A percentile compares a stretch with the other conserved stretches of the same genome.
phyloP scores from a whole-genome alignment of 2,797 vertebrate genomes.

The Mus spretus region DNA sequence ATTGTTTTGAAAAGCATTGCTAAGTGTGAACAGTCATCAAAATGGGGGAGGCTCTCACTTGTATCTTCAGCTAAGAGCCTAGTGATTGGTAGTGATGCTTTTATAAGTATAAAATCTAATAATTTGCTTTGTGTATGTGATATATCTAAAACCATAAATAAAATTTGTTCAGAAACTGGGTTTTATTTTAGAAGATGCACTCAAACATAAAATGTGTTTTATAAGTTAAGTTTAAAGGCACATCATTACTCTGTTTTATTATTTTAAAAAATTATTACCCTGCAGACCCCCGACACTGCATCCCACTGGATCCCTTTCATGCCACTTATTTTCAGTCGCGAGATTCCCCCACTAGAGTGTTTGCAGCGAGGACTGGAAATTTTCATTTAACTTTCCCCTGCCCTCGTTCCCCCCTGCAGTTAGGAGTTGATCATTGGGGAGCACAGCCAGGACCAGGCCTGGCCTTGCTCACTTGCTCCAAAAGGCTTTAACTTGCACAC shows the following conservation, averaged over 20 bases:
- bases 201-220: slow-evolving; percentile 70
- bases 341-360: neutral
- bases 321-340: slow-evolving; percentile 3
- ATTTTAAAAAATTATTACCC: slow-evolving; percentile 72
- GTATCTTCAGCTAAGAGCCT: slow-evolving; percentile 51
- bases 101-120: slow-evolving; percentile 64
- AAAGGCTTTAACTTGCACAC: slow-evolving; percentile 84
- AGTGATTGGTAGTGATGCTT: slow-evolving; percentile 66
- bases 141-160: slow-evolving; percentile 26
- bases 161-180: slow-evolving; percentile 72
- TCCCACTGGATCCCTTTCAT: slow-evolving; percentile 22
- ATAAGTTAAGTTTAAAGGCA: slow-evolving; percentile 58
- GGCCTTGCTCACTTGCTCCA: slow-evolving; percentile 71
- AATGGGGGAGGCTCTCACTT: slow-evolving; percentile 44
- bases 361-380: slow-evolving; percentile 77
- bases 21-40: slow-evolving; percentile 29
- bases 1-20: too few species aligned
- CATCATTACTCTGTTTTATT: slow-evolving; percentile 66
- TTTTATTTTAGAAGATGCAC: slow-evolving; percentile 68
- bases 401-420: neutral
- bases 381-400: slow-evolving; percentile 68
- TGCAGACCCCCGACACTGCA: slow-evolving; percentile 37
- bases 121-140: slow-evolving; percentile 55
- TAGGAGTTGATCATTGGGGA: neutral
- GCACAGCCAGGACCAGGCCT: slow-evolving; percentile 3